phyloP scores from a whole-genome alignment of 2,888 invertebrate genomes.

The Melipona bicolor region DNA sequence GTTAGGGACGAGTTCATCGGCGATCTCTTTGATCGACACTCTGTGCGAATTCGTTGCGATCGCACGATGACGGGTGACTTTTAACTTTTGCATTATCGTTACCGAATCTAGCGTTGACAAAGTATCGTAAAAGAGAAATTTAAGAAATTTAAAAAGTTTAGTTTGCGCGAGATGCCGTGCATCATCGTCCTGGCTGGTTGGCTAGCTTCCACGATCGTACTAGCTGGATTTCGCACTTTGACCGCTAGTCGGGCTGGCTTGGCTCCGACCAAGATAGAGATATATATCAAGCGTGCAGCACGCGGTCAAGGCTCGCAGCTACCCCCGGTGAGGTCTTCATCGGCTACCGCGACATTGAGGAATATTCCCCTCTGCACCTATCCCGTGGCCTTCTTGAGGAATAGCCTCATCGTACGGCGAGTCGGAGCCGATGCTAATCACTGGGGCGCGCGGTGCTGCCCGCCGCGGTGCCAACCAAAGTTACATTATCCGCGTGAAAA shows the following conservation, averaged over 20 bases:
- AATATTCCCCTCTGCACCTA: conserved; percentile 76
- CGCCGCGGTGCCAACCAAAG: conserved; percentile 69
- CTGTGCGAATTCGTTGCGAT: background rate
- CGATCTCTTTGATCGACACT: conserved; percentile 21
- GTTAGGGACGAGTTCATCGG: conserved; percentile 15
- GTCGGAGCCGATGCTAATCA: conserved; percentile 74
- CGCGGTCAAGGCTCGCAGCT: conserved; percentile 62
- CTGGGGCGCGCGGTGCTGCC: conserved; percentile 52
- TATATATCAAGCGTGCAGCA: conserved; percentile 65
- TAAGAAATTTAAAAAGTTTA: background rate
- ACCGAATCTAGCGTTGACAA: no score
- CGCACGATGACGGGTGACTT: background rate
- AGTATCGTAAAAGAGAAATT: no score
- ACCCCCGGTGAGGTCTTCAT: conserved; percentile 79
- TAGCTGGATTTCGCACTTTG: conserved; percentile 74
- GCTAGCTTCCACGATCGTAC: conserved; percentile 31
- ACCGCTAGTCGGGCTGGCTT: conserved; percentile 60
- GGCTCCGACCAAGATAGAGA: conserved; percentile 55
- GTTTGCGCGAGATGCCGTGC: background rate
- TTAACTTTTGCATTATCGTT: background rate
- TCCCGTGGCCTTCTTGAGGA: conserved; percentile 55
- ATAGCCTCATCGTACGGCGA: conserved; percentile 62
- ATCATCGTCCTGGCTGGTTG: background rate
- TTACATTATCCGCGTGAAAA: conserved; percentile 71
- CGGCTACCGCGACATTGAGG: conserved; percentile 80